Evolutionary conservation across 2,113 vertebrate species (phyloP), one percentile per base, ranked within the genome.

Genomic region (Carassius gibelio): DNA sequence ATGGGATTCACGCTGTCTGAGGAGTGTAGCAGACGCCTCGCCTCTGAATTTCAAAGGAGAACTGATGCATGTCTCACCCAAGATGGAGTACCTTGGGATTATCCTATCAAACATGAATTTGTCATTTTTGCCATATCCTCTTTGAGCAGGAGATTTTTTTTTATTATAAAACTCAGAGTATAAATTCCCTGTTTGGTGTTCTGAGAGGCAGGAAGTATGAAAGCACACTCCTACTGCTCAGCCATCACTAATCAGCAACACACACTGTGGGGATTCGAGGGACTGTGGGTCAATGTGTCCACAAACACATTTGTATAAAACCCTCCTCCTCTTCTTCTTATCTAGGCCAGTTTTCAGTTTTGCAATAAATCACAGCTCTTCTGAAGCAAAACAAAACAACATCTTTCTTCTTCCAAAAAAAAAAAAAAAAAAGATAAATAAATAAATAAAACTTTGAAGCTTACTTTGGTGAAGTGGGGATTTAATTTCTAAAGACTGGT

Each of bases 351-450:
- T 85, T 89, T 85, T 82, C 62, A 71, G 79, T 75, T 85, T 71
- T 50, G 71, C 80, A 61, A 83, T 87, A 83, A 83, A 89, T 89
- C 88, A 89, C 48, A 52, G 55, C 69, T 82, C 19, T 84, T 77
- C 81, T 81, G 42, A 57, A 72, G 48, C 64, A 72, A 72, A 83
- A 81, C 75, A 15, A 34, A 34, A 68, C 50, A 48, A 17, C 42
- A 61, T 81, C 71, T 15, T 30, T 66, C n/a, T 30, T 14, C 23
- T 36, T 38, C 21, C 57, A 79, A 48, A 79, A 55, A 23, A 48
- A 38, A 71, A 26, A 26, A 26, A 26, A 26, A 26, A 26, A 26
- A 26, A 26, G 26, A 26, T 26, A 26, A 17, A 14, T 30, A 9
- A 76, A 50, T 76, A 76, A 30, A 30, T 76, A 50, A 64, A 83